Evolutionary conservation across 2,888 invertebrate genomes (phyloP).

Genomic region (Bombyx huttoni): DNA sequence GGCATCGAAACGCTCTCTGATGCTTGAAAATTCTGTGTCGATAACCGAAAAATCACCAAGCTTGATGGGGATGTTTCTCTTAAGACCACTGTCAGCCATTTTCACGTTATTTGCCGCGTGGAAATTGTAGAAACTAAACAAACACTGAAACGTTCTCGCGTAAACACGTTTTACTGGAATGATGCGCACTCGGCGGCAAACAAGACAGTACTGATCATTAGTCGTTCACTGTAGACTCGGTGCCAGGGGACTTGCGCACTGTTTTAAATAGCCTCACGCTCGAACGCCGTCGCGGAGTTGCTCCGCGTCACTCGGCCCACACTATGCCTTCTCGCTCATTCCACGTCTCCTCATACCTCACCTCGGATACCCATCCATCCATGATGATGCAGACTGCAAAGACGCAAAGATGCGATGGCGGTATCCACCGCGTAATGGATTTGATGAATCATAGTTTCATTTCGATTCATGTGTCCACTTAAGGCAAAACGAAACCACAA

Average conservation of each 20-base stretch:
- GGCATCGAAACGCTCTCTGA: slow-evolving; percentile 94
- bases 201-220: slow-evolving; percentile 70
- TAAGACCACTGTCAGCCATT: slow-evolving; percentile 89
- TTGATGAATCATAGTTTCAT: slow-evolving; percentile 54
- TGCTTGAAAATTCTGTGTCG: slow-evolving; percentile 96
- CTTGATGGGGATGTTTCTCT: slow-evolving; percentile 93
- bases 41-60: slow-evolving; percentile 95
- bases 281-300: slow-evolving; percentile 45
- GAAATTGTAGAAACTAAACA: slow-evolving; percentile 60
- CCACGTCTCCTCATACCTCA: slow-evolving; percentile 31
- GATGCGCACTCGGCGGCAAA: slow-evolving; percentile 55
- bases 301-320: slow-evolving; percentile 61
- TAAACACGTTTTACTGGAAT: slow-evolving; percentile 60
- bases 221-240: slow-evolving; percentile 67
- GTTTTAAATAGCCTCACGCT: slow-evolving; percentile 72
- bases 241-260: slow-evolving; percentile 70
- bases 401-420: slow-evolving; percentile 17
- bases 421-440: slow-evolving; percentile 38
- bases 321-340: slow-evolving; percentile 68
- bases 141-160: slow-evolving; percentile 61
- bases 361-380: slow-evolving; percentile 15
- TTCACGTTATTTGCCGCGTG: slow-evolving; percentile 38
- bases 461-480: slow-evolving; percentile 45
- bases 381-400: slow-evolving; percentile 23
- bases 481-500: slow-evolving; percentile 38